phyloP scores from a whole-genome alignment of 2,888 invertebrate species.

The Drosophila kuntzei region DNA sequence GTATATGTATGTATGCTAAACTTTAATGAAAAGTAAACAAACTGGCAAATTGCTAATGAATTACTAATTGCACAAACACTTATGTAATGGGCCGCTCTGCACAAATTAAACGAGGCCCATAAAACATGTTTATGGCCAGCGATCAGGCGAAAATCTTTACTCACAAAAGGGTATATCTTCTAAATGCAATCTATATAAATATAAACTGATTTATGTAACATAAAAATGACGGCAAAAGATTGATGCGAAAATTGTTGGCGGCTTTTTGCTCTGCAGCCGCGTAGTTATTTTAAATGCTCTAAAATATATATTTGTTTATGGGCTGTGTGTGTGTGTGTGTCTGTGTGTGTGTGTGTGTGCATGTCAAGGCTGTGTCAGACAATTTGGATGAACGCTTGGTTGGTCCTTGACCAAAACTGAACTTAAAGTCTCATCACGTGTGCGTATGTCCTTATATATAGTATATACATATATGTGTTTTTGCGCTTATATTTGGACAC shows the following conservation, averaged over 20 bases:
- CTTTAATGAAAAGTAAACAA: constrained; percentile 43
- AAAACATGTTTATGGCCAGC: constrained; percentile 58
- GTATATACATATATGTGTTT: not conserved
- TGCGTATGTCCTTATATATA: constrained; percentile 9
- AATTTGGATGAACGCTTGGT: constrained; percentile 32
- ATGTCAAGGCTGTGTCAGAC: constrained; percentile 64
- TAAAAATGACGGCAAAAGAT: not conserved
- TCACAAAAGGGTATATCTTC: not conserved
- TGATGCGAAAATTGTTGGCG: constrained; percentile 21
- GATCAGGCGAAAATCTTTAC: not conserved
- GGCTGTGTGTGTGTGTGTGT: not conserved
- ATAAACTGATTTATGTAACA: constrained; percentile 60
- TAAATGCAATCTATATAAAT: constrained; percentile 38
- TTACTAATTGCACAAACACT: constrained; percentile 66
- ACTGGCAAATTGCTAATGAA: constrained; percentile 58
- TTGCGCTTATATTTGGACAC: constrained; percentile 1
- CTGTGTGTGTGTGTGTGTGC: not conserved
- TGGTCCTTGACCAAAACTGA: constrained; percentile 68
- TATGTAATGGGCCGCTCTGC: constrained; percentile 60
- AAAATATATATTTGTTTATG: constrained; percentile 3
- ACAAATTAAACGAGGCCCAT: constrained; percentile 56
- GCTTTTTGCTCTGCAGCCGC: constrained; percentile 28
- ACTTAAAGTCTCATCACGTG: constrained; percentile 54
- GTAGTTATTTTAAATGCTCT: constrained; percentile 66
- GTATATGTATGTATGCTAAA: constrained; percentile 5